Conservation (phyloP, 2,113 vertebrate species). For the Castor canadensis region DNA sequence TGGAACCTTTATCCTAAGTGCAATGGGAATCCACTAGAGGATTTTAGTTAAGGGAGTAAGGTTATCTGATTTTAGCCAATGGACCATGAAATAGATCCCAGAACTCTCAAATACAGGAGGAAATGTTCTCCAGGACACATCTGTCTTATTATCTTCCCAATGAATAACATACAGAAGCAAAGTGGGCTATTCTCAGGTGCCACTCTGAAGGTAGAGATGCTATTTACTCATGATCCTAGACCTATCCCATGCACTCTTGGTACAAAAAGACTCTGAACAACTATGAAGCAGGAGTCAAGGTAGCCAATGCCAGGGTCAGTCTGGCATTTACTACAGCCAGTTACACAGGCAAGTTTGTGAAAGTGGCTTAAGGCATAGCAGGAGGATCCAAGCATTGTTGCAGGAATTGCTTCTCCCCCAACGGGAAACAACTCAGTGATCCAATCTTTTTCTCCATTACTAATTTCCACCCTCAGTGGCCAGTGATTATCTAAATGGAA, state of each 20-base stretch:
- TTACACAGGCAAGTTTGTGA: constrained; percentile 10
- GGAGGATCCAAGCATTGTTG: background rate
- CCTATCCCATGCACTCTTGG: background rate
- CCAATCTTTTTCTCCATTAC: constrained; percentile 41
- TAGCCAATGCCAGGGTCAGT: background rate
- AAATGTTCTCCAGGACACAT: background rate
- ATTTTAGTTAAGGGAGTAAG: background rate
- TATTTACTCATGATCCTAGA: background rate
- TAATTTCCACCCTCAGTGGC: constrained; percentile 12
- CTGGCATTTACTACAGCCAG: background rate
- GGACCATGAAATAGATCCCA: background rate
- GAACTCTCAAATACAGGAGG: background rate
- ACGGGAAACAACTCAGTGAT: constrained; percentile 40
- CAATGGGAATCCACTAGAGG: background rate
- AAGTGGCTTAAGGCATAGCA: constrained; percentile 13
- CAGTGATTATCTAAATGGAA: constrained; percentile 41
- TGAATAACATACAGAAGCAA: background rate
- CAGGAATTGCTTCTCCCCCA: constrained; percentile 35
- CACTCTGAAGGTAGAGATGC: background rate
- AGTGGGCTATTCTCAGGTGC: background rate
- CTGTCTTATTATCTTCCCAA: background rate
- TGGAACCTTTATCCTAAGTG: background rate
- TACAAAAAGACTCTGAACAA: background rate
- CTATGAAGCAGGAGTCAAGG: background rate
- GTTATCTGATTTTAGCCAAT: constrained; percentile 3